phyloP scores from a whole-genome alignment of 2,797 vertebrate species.

The Hirundo rustica region DNA sequence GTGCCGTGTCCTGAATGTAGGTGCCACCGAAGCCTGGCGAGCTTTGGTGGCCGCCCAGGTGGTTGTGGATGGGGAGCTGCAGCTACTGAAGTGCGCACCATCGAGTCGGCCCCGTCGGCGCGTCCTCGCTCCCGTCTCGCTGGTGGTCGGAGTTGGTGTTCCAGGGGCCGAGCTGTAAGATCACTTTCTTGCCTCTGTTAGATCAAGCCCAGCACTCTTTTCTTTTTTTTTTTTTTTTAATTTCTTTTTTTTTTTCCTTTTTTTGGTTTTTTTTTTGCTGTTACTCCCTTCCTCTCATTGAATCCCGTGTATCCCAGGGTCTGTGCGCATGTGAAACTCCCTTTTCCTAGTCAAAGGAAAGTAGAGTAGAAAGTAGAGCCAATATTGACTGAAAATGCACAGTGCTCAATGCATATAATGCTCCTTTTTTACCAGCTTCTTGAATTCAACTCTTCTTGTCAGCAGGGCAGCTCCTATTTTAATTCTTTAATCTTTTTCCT shows the following conservation, averaged over 20 bases:
- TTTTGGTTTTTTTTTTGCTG: not conserved
- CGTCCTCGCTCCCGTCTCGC: not conserved
- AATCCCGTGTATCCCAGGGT: constrained; percentile 57
- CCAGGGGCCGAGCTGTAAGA: constrained; percentile 22
- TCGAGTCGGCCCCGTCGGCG: not conserved
- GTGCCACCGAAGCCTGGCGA: not conserved
- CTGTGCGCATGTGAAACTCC: constrained; percentile 67
- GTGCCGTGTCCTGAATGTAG: constrained; percentile 49
- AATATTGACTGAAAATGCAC: constrained; percentile 65
- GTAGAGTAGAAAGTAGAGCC: constrained; percentile 65
- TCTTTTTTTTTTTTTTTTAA: not conserved
- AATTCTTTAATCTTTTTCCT: constrained; percentile 65
- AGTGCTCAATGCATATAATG: constrained; percentile 67
- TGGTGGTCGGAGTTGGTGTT: not conserved
- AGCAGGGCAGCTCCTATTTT: constrained; percentile 68
- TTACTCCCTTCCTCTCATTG: constrained; percentile 53
- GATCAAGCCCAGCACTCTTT: constrained; percentile 49
- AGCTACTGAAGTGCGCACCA: not conserved
- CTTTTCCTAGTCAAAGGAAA: constrained; percentile 62
- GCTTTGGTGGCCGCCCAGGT: constrained; percentile 7
- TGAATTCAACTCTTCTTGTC: constrained; percentile 63
- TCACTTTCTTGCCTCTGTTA: constrained; percentile 53
- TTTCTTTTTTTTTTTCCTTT: not conserved
- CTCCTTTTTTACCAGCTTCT: constrained; percentile 70
- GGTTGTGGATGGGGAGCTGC: constrained; percentile 36